Percentiles rank a stretch among this genome's conserved stretches.
These are phyloP conservation scores for Pseudorasbora parva DNA, from an alignment of 2,113 vertebrate genomes.

Conservation along the genomic window DNA sequence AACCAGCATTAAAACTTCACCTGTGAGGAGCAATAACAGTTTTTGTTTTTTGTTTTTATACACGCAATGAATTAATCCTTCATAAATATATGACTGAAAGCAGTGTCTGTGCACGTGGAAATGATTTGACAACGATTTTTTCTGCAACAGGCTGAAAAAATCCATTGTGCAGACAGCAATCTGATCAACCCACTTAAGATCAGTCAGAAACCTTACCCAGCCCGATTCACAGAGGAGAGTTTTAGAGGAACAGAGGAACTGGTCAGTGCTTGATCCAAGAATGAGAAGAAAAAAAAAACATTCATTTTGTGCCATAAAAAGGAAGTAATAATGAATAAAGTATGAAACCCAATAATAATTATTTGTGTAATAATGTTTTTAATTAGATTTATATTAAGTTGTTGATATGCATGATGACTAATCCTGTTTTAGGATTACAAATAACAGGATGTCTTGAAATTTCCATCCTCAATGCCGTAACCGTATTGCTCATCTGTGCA, in stretches of 20 bases:
- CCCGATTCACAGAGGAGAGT: slow-evolving; percentile 77
- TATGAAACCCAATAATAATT: background rate
- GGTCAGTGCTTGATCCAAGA: slow-evolving; percentile 69
- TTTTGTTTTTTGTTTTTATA: no score
- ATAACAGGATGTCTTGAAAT: slow-evolving; percentile 30
- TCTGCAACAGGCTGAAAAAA: slow-evolving; percentile 69
- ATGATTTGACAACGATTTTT: background rate
- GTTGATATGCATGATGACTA: background rate
- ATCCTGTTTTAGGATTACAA: background rate
- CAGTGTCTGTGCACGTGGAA: background rate
- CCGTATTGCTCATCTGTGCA: slow-evolving; percentile 1
- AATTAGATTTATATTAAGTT: background rate
- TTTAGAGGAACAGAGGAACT: slow-evolving; percentile 73
- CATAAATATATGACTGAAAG: background rate
- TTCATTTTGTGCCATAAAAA: background rate
- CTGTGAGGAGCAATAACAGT: slow-evolving; percentile 67
- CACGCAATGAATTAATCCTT: no score
- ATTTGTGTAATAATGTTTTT: background rate
- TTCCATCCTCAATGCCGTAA: background rate
- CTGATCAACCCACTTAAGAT: slow-evolving; percentile 77
- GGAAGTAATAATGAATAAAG: background rate
- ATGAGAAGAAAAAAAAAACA: background rate
- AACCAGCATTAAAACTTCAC: slow-evolving; percentile 71
- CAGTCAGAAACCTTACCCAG: slow-evolving; percentile 63
- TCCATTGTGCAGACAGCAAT: slow-evolving; percentile 73